Evolutionary conservation across 92 coral and sea anemone species (phyloP).

Genomic region (Zoanthus sociatus): DNA sequence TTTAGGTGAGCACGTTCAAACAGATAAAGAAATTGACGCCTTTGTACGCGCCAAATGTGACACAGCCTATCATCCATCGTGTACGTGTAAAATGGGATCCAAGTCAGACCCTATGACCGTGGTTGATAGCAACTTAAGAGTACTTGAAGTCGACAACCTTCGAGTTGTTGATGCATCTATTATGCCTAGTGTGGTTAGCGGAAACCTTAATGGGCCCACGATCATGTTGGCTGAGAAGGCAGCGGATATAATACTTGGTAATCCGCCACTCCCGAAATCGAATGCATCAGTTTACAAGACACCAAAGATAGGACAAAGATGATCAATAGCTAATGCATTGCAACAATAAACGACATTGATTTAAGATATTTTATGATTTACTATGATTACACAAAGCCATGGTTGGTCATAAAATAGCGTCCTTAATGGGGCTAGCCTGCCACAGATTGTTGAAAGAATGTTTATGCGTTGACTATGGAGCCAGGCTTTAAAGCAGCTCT

Average conservation of each 20-base stretch:
- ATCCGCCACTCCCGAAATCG: slow-evolving; percentile 70
- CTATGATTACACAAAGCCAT: too few species aligned
- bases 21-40: slow-evolving; percentile 80
- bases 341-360: too few species aligned
- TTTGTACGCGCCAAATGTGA: slow-evolving; percentile 75
- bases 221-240: slow-evolving; percentile 91
- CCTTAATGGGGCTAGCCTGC: too few species aligned
- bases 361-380: too few species aligned
- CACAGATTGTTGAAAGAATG: too few species aligned
- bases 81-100: slow-evolving; percentile 92
- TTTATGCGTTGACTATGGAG: too few species aligned
- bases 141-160: slow-evolving; percentile 79
- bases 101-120: slow-evolving; percentile 84
- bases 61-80: slow-evolving; percentile 86
- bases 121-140: slow-evolving; percentile 74
- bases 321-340: not conserved
- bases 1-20: slow-evolving; percentile 69
- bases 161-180: slow-evolving; percentile 87
- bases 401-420: too few species aligned
- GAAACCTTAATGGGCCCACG: slow-evolving; percentile 92
- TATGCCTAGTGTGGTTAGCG: slow-evolving; percentile 91
- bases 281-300: slow-evolving; percentile 79
- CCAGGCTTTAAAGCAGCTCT: too few species aligned
- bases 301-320: slow-evolving; percentile 70
- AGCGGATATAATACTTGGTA: slow-evolving; percentile 84